These are phyloP conservation scores for Neogale vison DNA, from an alignment of 2,113 vertebrate genomes.

Conservation along the genomic window DNA sequence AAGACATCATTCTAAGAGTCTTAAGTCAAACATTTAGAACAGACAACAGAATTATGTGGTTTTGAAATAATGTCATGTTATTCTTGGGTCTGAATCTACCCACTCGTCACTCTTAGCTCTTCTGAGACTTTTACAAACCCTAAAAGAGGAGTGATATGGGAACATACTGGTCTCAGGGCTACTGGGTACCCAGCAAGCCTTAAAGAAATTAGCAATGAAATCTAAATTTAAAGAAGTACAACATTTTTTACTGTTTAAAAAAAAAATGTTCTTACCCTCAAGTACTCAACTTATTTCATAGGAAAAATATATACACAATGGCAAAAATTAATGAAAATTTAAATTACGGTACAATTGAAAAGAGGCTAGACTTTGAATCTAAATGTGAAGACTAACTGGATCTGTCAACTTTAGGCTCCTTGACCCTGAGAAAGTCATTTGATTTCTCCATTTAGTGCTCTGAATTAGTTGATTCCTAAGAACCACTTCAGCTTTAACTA, in stretches of 20 bases:
- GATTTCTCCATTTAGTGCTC: neutral
- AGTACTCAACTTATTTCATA: neutral
- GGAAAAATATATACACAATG: neutral
- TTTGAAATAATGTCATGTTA: neutral
- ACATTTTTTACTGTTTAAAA: neutral
- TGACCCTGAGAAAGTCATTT: neutral
- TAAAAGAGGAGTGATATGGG: neutral
- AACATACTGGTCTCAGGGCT: neutral
- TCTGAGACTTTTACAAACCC: neutral
- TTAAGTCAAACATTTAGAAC: neutral
- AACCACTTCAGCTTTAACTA: neutral
- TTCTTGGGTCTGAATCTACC: neutral
- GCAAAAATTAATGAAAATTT: neutral
- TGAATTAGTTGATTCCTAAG: conserved; percentile 12
- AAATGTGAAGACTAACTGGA: neutral
- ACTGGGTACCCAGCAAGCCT: neutral
- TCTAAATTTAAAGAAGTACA: neutral
- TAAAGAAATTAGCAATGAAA: neutral
- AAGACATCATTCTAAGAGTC: neutral
- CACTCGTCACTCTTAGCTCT: neutral
- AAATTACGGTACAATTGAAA: neutral
- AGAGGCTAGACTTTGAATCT: neutral
- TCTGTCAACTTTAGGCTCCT: neutral
- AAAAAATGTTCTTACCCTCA: neutral
- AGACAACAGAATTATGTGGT: neutral